A percentile compares a stretch with the other conserved stretches of the same genome.
Conservation (phyloP, 1,140 invertebrate species). For the Aphidius gifuensis region DNA sequence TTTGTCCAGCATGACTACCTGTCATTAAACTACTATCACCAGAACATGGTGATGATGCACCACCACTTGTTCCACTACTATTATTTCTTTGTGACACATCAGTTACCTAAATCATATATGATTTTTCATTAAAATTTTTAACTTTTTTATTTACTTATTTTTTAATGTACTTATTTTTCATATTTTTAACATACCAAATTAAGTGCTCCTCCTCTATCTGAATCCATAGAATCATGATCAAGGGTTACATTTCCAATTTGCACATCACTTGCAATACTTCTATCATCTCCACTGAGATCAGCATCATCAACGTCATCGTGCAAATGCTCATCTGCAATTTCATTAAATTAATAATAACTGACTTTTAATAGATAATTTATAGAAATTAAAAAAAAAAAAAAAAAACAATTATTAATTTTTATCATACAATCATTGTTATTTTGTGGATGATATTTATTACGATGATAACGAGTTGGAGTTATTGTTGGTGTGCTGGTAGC, state of each 20-base stretch:
- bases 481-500: conserved; percentile 52
- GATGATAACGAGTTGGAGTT: conserved; percentile 41
- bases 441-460: conserved; percentile 46
- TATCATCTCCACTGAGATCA: conserved; percentile 56
- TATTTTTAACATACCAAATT: conserved; percentile 49
- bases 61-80: conserved; percentile 52
- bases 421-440: conserved; percentile 54
- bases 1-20: conserved; percentile 47
- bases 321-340: conserved; percentile 55
- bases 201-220: conserved; percentile 58
- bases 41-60: conserved; percentile 58
- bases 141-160: neutral
- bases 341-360: conserved; percentile 11
- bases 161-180: neutral
- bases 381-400: neutral
- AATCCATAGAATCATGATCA: conserved; percentile 59
- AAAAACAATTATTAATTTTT: neutral
- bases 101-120: conserved; percentile 49
- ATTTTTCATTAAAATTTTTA: neutral
- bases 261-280: conserved; percentile 56
- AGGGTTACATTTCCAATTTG: conserved; percentile 50
- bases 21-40: conserved; percentile 57
- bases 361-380: neutral
- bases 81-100: conserved; percentile 58
- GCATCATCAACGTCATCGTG: conserved; percentile 54